Conservation (phyloP, 2,888 invertebrate species). For the Patella depressa region DNA sequence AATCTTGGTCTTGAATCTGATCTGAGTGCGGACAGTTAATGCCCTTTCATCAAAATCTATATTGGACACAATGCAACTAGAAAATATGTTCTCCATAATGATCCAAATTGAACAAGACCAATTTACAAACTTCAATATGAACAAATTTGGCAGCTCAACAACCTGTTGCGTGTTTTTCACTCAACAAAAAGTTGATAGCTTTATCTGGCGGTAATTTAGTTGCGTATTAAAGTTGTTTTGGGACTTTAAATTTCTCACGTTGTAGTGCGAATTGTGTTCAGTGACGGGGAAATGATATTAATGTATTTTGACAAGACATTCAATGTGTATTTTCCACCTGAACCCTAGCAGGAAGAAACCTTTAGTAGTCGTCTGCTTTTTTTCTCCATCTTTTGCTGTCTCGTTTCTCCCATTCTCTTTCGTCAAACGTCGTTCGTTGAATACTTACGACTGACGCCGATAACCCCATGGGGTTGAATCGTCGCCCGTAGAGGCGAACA, state of each 20-base stretch:
- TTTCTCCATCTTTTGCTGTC: not conserved
- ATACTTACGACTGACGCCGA: conserved; percentile 7
- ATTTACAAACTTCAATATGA: no score
- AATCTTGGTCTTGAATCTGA: no score
- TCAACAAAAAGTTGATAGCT: not conserved
- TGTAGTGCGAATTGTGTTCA: not conserved
- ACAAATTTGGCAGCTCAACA: not conserved
- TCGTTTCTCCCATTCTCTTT: conserved; percentile 5
- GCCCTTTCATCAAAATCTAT: no score
- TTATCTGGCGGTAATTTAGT: not conserved
- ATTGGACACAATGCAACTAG: no score
- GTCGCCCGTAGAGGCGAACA: conserved; percentile 13
- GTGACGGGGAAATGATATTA: conserved; percentile 1
- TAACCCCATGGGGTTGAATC: conserved; percentile 8
- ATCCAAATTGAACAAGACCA: no score
- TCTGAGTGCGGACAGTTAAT: no score
- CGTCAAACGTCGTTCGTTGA: conserved; percentile 9
- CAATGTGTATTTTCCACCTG: conserved; percentile 8
- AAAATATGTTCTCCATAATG: no score
- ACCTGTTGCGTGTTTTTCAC: not conserved
- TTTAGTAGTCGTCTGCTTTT: conserved; percentile 5
- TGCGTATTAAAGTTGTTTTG: not conserved
- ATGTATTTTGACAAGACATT: conserved; percentile 9
- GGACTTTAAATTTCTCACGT: conserved; percentile 10
- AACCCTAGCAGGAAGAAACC: not conserved